Conservation (phyloP, 2,113 vertebrate genomes). For the Arothron firmamentum region DNA sequence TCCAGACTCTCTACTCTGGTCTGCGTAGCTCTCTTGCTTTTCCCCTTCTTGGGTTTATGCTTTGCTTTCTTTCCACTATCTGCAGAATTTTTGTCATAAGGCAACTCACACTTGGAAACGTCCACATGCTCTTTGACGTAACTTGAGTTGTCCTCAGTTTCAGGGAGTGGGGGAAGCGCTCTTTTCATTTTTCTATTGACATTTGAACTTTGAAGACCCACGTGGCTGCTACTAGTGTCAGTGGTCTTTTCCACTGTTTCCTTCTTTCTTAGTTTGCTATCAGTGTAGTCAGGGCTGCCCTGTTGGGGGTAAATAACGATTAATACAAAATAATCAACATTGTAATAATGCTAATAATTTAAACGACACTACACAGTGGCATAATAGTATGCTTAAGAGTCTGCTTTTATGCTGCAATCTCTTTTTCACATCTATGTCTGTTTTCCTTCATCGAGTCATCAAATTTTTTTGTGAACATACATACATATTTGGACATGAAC, state of each 20-base stretch:
- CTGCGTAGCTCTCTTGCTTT: slow-evolving; percentile 54
- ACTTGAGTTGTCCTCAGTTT: slow-evolving; percentile 46
- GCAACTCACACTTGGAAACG: slow-evolving; percentile 40
- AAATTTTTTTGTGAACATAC: slow-evolving; percentile 65
- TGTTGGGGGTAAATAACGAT: slow-evolving; percentile 56
- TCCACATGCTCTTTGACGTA: slow-evolving; percentile 44
- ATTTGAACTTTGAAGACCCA: slow-evolving; percentile 60
- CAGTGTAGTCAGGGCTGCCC: slow-evolving; percentile 76
- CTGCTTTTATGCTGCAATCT: slow-evolving; percentile 75
- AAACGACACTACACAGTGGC: slow-evolving; percentile 57
- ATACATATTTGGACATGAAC: no score
- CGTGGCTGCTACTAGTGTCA: slow-evolving; percentile 40
- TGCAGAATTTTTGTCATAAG: slow-evolving; percentile 53
- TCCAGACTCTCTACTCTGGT: slow-evolving; percentile 50
- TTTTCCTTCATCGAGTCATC: slow-evolving; percentile 85
- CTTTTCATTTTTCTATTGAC: slow-evolving; percentile 73
- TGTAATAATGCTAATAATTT: slow-evolving; percentile 1
- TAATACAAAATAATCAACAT: no score
- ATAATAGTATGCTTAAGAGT: slow-evolving; percentile 74
- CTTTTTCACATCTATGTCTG: slow-evolving; percentile 74
- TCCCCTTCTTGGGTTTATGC: slow-evolving; percentile 68
- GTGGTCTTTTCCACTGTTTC: slow-evolving; percentile 75
- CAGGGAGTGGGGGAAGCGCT: slow-evolving; percentile 58
- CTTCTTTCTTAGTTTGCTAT: slow-evolving; percentile 76
- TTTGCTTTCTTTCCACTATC: slow-evolving; percentile 47